Percentiles rank a stretch among this genome's conserved stretches.
phyloP scores from a whole-genome alignment of 1,140 invertebrate species.

The Lamellibrachia luymesi region DNA sequence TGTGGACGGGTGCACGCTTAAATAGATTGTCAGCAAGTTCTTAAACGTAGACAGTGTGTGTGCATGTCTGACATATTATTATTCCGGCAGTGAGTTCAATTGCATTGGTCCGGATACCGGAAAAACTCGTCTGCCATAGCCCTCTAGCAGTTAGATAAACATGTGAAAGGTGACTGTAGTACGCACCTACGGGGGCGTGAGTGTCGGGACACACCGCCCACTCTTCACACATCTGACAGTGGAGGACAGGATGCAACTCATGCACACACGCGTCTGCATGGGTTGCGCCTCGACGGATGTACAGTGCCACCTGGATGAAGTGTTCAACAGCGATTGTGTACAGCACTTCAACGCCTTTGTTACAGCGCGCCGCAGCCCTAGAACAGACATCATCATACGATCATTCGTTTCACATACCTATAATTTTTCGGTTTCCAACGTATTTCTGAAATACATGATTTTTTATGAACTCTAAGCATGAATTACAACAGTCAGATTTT shows the following conservation, averaged over 20 bases:
- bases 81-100: no score
- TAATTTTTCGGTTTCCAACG: no score
- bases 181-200: conserved; percentile 43
- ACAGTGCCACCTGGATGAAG: conserved; percentile 45
- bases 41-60: no score
- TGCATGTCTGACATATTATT: no score
- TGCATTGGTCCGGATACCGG: no score
- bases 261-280: conserved; percentile 43
- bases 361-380: conserved; percentile 50
- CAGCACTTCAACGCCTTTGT: conserved; percentile 51
- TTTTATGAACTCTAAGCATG: no score
- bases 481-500: no score
- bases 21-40: no score
- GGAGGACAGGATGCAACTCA: conserved; percentile 42
- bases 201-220: conserved; percentile 45
- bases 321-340: conserved; percentile 44
- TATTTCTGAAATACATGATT: no score
- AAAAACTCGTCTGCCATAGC: no score
- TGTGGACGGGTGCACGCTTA: no score
- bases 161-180: not conserved
- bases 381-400: not conserved
- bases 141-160: no score
- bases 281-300: conserved; percentile 42
- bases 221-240: conserved; percentile 56
- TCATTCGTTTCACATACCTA: not conserved